A percentile compares a stretch with the other conserved stretches of the same genome.
Evolutionary conservation across 2,888 invertebrate species (phyloP).

Genomic region (Catocala nupta): DNA sequence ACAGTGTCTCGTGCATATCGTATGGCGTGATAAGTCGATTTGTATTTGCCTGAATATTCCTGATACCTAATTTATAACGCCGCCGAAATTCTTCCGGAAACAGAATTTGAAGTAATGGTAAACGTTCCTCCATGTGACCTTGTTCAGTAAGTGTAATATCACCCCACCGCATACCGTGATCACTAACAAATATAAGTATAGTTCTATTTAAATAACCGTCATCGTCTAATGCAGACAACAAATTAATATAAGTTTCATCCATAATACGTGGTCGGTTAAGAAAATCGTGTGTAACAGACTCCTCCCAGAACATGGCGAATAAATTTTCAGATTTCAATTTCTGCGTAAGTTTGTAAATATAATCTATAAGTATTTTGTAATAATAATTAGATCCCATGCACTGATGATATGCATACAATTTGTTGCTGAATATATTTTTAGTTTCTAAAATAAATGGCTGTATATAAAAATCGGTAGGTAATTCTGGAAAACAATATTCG

Average conservation of each 20-base stretch:
- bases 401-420: slow-evolving; percentile 73
- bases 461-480: slow-evolving; percentile 94
- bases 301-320: slow-evolving; percentile 95
- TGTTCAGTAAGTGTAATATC: slow-evolving; percentile 93
- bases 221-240: slow-evolving; percentile 85
- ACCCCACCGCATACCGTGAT: slow-evolving; percentile 96
- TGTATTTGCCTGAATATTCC: slow-evolving; percentile 89
- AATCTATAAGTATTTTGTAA: slow-evolving; percentile 91
- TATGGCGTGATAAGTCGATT: slow-evolving; percentile 92
- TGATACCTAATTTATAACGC: slow-evolving; percentile 87
- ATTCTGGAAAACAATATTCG: slow-evolving; percentile 82
- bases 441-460: slow-evolving; percentile 90
- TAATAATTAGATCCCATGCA: slow-evolving; percentile 91
- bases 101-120: slow-evolving; percentile 92
- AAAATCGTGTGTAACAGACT: slow-evolving; percentile 93
- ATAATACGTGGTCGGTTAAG: slow-evolving; percentile 92
- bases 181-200: slow-evolving; percentile 92
- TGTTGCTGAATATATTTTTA: slow-evolving; percentile 89
- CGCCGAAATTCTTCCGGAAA: slow-evolving; percentile 91
- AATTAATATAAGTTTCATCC: slow-evolving; percentile 88
- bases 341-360: slow-evolving; percentile 88
- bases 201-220: slow-evolving; percentile 89
- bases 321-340: slow-evolving; percentile 88
- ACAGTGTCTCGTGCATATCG: slow-evolving; percentile 93
- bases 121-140: slow-evolving; percentile 94